These are phyloP conservation scores for Mercenaria mercenaria DNA, from an alignment of 1,140 invertebrate species.

Conservation along the genomic window DNA sequence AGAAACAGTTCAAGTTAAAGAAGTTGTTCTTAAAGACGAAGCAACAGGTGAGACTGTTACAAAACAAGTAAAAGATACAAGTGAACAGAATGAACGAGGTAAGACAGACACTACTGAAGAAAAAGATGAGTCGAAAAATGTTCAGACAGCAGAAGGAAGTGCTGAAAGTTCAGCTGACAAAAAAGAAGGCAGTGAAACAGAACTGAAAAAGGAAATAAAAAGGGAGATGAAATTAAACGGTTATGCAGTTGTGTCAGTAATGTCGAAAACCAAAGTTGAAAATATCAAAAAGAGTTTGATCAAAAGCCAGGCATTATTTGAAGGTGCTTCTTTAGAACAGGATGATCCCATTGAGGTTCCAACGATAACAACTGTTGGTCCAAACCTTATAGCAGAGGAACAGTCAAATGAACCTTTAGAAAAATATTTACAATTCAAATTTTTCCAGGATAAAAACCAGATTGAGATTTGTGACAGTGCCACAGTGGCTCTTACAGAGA, in stretches of 20 bases:
- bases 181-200: not conserved
- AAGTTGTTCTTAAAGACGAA: constrained; percentile 21
- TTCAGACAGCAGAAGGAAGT: constrained; percentile 17
- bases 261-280: constrained; percentile 83
- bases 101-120: not conserved
- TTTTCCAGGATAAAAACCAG: constrained; percentile 74
- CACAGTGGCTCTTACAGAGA: constrained; percentile 82
- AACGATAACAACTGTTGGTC: constrained; percentile 77
- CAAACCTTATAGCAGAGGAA: constrained; percentile 77
- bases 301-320: constrained; percentile 71
- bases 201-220: not conserved
- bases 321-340: constrained; percentile 62
- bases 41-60: constrained; percentile 35
- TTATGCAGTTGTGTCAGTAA: constrained; percentile 82
- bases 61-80: constrained; percentile 24
- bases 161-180: not conserved
- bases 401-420: constrained; percentile 82
- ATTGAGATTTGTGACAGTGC: constrained; percentile 78
- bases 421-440: constrained; percentile 80
- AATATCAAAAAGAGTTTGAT: constrained; percentile 75
- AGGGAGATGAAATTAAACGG: constrained; percentile 69
- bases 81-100: not conserved
- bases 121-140: constrained; percentile 4
- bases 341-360: constrained; percentile 75
- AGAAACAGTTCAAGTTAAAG: constrained; percentile 32